Evolutionary conservation across 2,797 vertebrate genomes (phyloP), one percentile per base, ranked within the genome.

Genomic region (Lepidocolaptes lacrymiger): DNA sequence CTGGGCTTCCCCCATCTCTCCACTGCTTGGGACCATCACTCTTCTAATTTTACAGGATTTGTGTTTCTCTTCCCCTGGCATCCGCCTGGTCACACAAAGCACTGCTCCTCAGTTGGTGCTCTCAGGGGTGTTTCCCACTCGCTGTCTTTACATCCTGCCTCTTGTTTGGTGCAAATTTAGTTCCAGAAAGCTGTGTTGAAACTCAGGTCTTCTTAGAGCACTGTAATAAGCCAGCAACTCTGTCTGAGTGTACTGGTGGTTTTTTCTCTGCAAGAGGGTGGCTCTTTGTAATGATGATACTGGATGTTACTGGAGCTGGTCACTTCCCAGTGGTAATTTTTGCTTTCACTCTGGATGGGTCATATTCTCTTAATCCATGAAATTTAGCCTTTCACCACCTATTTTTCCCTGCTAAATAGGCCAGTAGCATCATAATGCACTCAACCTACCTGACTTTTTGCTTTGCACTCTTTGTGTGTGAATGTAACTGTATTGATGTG

Each of bases 81-180:
- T 66, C 44, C 6, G 7, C 80, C 34, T 22, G 39, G 19, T 82
- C 52, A 13, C 34, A 51, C 27, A 72, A 61, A 86, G 27, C 30
- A 3, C 27, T 12, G 43, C 6, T 72, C 6, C 44, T 80, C 37
- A 10, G 0, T 14, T 0, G 0, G 23, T 62, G 80, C 72, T 67
- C 12, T 26, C 32, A 14, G 55, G 30, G 26, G 6, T 49, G 34
- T 67, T 68, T 78, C 56, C 54, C 4, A 0, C 56, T 24, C 36
- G 12, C 16, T 37, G 36, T 1, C 0, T 77, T 84, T 69, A 36
- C 10, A 30, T 52, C 32, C 32, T 80, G 54, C 64, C 30, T 81
- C 44, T 41, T 52, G 18, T 48, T 74, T 54, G 24, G 34, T 73
- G 54, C 32, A 66, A 18, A 30, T 43, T 44, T 26, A 69, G 39